Percentiles rank a stretch among this genome's conserved stretches.
These are phyloP conservation scores for Laupala kohalensis DNA, from an alignment of 1,140 invertebrate species.

Conservation along the genomic window DNA sequence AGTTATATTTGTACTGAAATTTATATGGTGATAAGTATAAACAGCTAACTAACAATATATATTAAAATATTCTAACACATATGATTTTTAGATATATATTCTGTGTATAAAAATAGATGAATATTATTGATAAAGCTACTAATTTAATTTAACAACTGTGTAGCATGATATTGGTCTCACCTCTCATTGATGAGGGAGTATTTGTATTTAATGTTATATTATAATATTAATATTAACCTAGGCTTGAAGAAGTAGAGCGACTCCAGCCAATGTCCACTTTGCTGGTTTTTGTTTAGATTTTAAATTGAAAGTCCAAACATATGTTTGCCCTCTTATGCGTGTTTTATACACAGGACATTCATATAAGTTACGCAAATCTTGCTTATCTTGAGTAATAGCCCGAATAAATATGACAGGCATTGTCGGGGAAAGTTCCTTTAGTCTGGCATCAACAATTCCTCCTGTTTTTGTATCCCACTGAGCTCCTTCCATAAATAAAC, in stretches of 20 bases:
- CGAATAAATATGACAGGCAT: conserved; percentile 87
- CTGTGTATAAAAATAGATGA: no score
- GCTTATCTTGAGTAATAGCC: conserved; percentile 66
- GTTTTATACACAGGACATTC: conserved; percentile 92
- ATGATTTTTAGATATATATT: no score
- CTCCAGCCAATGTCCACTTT: conserved; percentile 86
- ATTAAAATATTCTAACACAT: no score
- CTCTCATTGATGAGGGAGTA: neutral
- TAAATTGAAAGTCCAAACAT: conserved; percentile 91
- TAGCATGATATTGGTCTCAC: no score
- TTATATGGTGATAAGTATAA: no score
- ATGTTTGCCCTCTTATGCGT: conserved; percentile 72
- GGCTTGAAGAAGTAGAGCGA: conserved; percentile 64
- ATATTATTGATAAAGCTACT: no score
- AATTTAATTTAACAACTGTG: no score
- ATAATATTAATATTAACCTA: conserved; percentile 1
- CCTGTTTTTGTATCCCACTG: conserved; percentile 65
- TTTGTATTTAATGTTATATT: neutral
- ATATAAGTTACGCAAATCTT: conserved; percentile 74
- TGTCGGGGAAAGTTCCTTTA: conserved; percentile 79
- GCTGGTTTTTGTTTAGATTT: conserved; percentile 77
- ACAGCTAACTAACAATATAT: no score
- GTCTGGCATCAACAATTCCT: conserved; percentile 63
- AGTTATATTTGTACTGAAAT: no score
- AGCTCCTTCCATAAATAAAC: conserved; percentile 81